Conservation (phyloP, 64 coral and sea anemone species). For the Anthopleura sola region DNA sequence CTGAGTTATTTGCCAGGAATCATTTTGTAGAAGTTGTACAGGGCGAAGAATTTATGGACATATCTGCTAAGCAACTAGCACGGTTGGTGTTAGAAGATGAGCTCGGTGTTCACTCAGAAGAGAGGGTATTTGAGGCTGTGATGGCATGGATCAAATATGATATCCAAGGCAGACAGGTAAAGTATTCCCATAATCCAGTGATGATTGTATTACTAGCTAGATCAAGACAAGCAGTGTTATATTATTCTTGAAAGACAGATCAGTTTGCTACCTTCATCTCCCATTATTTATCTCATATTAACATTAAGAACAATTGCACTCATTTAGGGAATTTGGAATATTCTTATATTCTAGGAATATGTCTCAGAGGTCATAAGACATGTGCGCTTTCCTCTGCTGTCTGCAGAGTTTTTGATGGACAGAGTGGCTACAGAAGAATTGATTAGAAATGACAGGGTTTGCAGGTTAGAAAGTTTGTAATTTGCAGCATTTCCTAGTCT, state of each 20-base stretch:
- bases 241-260: no score
- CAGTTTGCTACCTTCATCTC: no score
- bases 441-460: constrained; percentile 69
- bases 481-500: no score
- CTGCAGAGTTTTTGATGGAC: constrained; percentile 85
- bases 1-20: constrained; percentile 78
- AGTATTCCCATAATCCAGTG: not conserved
- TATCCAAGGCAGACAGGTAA: constrained; percentile 58
- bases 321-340: not conserved
- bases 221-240: no score
- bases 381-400: constrained; percentile 81
- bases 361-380: constrained; percentile 72
- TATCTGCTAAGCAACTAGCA: constrained; percentile 62
- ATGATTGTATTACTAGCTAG: no score
- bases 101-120: constrained; percentile 84
- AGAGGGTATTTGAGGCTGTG: constrained; percentile 93
- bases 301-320: not conserved
- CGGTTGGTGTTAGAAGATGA: constrained; percentile 84
- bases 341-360: constrained; percentile 40
- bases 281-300: no score
- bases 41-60: constrained; percentile 93
- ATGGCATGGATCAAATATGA: constrained; percentile 97
- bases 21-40: constrained; percentile 98
- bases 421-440: constrained; percentile 90
- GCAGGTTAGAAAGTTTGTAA: constrained; percentile 44